Conservation (phyloP, 2,797 vertebrate genomes). For the Lagodon rhomboides region DNA sequence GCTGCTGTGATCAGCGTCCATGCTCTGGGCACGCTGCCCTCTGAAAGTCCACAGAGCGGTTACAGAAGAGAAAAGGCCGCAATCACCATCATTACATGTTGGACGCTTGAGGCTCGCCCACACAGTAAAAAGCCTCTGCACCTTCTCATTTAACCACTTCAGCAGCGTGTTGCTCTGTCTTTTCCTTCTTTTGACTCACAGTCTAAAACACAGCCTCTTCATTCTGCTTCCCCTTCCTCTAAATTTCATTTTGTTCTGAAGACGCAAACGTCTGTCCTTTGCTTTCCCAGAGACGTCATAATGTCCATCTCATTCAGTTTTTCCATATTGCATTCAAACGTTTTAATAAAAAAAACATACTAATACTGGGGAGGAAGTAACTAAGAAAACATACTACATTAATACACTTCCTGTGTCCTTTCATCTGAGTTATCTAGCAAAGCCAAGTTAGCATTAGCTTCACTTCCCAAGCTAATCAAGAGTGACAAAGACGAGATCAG, state of each 20-base stretch:
- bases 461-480: no score
- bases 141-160: conserved; percentile 39
- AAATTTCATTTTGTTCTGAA: not conserved
- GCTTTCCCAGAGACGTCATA: no score
- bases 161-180: not conserved
- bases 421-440: no score
- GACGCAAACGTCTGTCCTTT: not conserved
- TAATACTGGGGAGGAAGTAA: no score
- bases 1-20: conserved; percentile 42
- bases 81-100: conserved; percentile 56
- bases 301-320: not conserved
- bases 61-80: conserved; percentile 20
- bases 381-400: no score
- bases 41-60: conserved; percentile 1
- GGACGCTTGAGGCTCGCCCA: conserved; percentile 31
- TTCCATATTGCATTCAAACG: not conserved
- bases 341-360: not conserved
- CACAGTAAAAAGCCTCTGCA: conserved; percentile 25
- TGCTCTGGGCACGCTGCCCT: conserved; percentile 35
- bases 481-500: no score
- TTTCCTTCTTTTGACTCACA: conserved; percentile 7
- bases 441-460: no score
- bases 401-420: no score
- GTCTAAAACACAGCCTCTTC: not conserved
- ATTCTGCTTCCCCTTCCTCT: not conserved